Base-by-base conservation (phyloP, 2,113 vertebrate genomes). In the Pollimyrus isidori region DNA sequence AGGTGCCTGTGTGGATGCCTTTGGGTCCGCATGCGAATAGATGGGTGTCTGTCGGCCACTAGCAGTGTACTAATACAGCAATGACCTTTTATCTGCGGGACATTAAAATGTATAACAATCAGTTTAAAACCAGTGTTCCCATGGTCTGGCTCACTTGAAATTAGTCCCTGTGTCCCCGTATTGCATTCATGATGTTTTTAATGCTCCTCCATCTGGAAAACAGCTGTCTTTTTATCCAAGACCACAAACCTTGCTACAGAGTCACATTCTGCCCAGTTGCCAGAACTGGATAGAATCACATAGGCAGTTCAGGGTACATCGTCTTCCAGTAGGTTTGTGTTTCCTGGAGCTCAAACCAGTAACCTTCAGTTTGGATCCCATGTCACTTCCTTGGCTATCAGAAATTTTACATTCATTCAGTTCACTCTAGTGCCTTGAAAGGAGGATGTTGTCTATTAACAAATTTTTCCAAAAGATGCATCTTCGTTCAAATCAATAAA, bases 351-450 rank as follows among this genome's bases (percentile, higher is more conserved):
- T 80, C 35, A 42, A 19, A 35, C 26, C 13, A 76, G 3, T 39
- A 76, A 76, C 35, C 73, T 80, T 80, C 17, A 42, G 15, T 42
- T 7, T 80, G 6, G 35, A 19, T 80, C 35, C 26, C 13, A 35
- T 73, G n/a, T 15, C 35, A 80, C 73, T 21, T 19, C 42, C 13
- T 39, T 30, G 69, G 69, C 69, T 42, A 42, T 76, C 35, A 76
- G 30, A 42, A 76, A 76, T 15, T 76, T 19, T 69, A 69, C 73
- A 48, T 49, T 85, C 46, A 23, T 1, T n/a, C 35, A 82, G 45
- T 87, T 87, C 88, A 89, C 48, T 87, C 26, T 69, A 26, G 23
- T 50, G 48, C 13, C n/a, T 86, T 6, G 30, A 89, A 82, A 21
- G 19, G 42, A 26, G 58, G 45, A 21, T 19, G 85, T 65, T 30